Conservation (phyloP, 2,888 invertebrate species). For the Mesorhabditis belari region DNA sequence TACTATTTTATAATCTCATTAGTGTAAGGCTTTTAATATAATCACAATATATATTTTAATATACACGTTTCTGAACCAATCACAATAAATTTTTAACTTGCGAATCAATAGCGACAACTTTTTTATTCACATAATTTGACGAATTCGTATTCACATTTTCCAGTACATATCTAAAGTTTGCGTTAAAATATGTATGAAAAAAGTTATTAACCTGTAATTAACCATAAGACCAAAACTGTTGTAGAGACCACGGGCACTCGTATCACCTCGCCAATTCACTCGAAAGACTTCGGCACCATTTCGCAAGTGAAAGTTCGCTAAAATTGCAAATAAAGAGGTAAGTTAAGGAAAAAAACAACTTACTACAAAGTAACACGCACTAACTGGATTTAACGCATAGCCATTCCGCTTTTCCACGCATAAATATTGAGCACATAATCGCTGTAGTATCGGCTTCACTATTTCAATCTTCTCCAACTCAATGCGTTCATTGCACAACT, state of each 20-base stretch:
- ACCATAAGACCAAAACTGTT: slow-evolving; percentile 70
- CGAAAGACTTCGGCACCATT: slow-evolving; percentile 70
- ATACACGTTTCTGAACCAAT: no score
- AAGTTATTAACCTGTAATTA: slow-evolving; percentile 64
- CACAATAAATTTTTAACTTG: not conserved
- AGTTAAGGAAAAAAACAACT: not conserved
- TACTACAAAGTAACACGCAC: no score
- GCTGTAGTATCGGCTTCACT: not conserved
- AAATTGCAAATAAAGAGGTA: slow-evolving; percentile 11
- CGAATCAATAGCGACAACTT: not conserved
- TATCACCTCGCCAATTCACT: slow-evolving; percentile 67
- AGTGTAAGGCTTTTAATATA: not conserved
- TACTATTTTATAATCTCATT: no score
- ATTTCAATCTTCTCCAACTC: not conserved
- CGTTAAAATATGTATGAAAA: not conserved
- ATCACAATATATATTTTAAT: not conserved
- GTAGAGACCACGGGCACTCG: slow-evolving; percentile 62
- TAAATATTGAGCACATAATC: not conserved
- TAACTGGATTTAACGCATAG: slow-evolving; percentile 65
- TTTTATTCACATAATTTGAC: not conserved
- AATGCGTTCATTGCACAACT: not conserved
- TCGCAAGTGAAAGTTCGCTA: slow-evolving; percentile 68
- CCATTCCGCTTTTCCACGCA: slow-evolving; percentile 63
- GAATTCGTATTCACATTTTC: not conserved
- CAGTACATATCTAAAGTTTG: not conserved